A percentile compares a stretch with the other conserved stretches of the same genome.
Evolutionary conservation across 2,888 invertebrate genomes (phyloP).

Genomic region (Calameuta pallipes): DNA sequence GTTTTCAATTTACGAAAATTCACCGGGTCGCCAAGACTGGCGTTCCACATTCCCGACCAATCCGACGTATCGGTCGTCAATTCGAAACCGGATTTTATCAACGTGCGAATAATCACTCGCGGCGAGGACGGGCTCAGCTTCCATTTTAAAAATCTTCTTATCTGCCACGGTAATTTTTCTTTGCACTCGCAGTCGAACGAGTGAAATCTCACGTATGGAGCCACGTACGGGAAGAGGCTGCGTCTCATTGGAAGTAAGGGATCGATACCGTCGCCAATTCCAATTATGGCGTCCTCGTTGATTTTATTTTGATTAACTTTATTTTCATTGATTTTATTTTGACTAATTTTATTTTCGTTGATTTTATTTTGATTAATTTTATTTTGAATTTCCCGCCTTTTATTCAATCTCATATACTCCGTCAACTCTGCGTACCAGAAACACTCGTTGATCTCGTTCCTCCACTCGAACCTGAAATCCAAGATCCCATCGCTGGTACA

Average conservation of each 20-base stretch:
- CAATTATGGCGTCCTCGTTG: not conserved
- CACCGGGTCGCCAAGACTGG: constrained; percentile 43
- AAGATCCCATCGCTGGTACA: constrained; percentile 11
- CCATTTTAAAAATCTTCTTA: constrained; percentile 87
- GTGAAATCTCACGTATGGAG: constrained; percentile 83
- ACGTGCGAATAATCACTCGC: constrained; percentile 84
- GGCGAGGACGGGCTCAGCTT: constrained; percentile 92
- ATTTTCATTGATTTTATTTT: not conserved
- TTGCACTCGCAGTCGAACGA: constrained; percentile 73
- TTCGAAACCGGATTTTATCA: constrained; percentile 84
- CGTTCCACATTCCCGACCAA: constrained; percentile 94
- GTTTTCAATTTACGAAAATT: constrained; percentile 85
- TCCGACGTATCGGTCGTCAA: constrained; percentile 69
- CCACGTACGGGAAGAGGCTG: constrained; percentile 79
- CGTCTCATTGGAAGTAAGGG: constrained; percentile 1
- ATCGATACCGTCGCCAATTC: not conserved
- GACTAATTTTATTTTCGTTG: not conserved
- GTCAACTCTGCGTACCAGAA: constrained; percentile 14
- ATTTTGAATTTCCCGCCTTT: not conserved
- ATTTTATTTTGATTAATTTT: not conserved
- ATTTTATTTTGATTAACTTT: not conserved
- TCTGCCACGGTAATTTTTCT: constrained; percentile 62
- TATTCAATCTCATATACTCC: not conserved
- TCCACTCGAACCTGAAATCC: not conserved
- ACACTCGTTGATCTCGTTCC: constrained; percentile 7